phyloP scores from a whole-genome alignment of 1,140 invertebrate species.

The Aphelenchoides avenae region DNA sequence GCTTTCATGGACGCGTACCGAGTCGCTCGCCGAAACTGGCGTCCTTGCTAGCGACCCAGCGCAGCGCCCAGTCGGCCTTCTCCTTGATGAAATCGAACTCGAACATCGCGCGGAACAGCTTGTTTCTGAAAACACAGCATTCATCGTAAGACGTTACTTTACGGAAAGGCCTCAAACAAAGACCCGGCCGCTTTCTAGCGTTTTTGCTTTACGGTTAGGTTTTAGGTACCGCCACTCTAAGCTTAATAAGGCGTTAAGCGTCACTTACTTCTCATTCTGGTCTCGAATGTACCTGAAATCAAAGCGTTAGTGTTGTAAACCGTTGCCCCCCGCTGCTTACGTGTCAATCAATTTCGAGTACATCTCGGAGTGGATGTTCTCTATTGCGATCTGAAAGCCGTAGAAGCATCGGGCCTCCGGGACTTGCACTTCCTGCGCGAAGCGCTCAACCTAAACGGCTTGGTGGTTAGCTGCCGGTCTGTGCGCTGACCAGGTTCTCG shows the following conservation, averaged over 20 bases:
- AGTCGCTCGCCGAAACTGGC: constrained; percentile 88
- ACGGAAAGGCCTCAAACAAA: too few relatives aligned
- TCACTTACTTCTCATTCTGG: constrained; percentile 71
- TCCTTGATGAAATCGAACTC: constrained; percentile 90
- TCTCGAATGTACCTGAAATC: constrained; percentile 87
- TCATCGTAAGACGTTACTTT: too few relatives aligned
- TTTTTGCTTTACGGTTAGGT: too few relatives aligned
- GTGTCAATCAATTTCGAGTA: constrained; percentile 96
- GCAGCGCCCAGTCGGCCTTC: constrained; percentile 95
- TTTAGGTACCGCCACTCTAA: too few relatives aligned
- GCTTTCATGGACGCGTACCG: constrained; percentile 81
- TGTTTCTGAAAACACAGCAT: constrained; percentile 70
- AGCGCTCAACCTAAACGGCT: constrained; percentile 80
- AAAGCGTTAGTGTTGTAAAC: too few relatives aligned
- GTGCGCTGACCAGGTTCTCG: constrained; percentile 97
- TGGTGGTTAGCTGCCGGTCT: not conserved
- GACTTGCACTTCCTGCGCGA: constrained; percentile 92
- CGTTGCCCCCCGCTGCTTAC: too few relatives aligned
- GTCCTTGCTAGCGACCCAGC: constrained; percentile 74
- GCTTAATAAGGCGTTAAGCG: too few relatives aligned
- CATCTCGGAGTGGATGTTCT: constrained; percentile 99
- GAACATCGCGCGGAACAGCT: constrained; percentile 92
- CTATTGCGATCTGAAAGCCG: constrained; percentile 97
- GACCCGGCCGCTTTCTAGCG: too few relatives aligned
- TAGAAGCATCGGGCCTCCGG: constrained; percentile 96